Evolutionary conservation across 2,888 invertebrate genomes (phyloP).

Genomic region (Leptopterna dolabrata): DNA sequence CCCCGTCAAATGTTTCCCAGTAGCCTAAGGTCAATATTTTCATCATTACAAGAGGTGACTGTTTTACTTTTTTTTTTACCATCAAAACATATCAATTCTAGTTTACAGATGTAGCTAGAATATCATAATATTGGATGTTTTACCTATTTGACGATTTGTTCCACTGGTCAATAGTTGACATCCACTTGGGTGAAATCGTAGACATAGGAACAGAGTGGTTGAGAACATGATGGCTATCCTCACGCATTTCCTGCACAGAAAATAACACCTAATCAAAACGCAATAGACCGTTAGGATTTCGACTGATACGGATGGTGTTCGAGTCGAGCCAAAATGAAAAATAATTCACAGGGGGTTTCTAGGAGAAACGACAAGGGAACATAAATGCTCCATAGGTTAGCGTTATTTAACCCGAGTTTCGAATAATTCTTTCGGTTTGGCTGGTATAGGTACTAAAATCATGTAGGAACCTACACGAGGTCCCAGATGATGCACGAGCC

Average conservation of each 20-base stretch:
- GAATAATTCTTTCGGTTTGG: no score
- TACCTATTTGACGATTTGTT: slow-evolving; percentile 82
- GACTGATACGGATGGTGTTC: no score
- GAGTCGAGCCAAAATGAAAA: no score
- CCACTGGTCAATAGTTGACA: slow-evolving; percentile 80
- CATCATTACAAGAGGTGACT: no score
- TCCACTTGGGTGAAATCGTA: slow-evolving; percentile 77
- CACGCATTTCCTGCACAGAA: slow-evolving; percentile 69
- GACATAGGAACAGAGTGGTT: slow-evolving; percentile 85
- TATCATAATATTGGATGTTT: background rate
- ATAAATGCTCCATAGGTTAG: no score
- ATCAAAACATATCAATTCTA: no score
- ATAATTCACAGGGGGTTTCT: no score
- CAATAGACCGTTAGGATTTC: no score
- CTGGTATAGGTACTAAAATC: background rate
- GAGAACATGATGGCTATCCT: slow-evolving; percentile 87
- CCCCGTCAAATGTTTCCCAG: slow-evolving; percentile 90
- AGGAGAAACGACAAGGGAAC: no score
- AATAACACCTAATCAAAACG: background rate
- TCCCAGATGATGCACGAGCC: slow-evolving; percentile 96
- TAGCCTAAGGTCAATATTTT: slow-evolving; percentile 68
- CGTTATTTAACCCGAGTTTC: no score
- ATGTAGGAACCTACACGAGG: slow-evolving; percentile 72
- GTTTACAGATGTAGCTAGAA: background rate
- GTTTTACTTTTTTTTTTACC: no score